Conservation (phyloP, 2,888 invertebrate genomes). For the Yponomeuta malinellus region DNA sequence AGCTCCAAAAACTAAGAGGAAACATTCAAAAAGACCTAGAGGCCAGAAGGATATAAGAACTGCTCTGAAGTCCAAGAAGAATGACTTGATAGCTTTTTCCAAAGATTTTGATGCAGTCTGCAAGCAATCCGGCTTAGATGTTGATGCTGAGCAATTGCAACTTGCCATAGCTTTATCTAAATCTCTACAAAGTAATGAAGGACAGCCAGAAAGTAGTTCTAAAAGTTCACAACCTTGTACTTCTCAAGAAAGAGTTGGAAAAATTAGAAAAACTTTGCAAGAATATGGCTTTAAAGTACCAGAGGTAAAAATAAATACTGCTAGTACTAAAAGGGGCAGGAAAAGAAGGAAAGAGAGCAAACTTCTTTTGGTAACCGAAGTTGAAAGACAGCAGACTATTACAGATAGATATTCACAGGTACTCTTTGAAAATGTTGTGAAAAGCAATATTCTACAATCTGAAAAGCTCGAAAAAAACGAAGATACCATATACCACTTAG, state of each 20-base stretch:
- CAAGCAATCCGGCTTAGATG: slow-evolving; percentile 61
- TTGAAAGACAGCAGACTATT: slow-evolving; percentile 49
- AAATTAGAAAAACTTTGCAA: slow-evolving; percentile 71
- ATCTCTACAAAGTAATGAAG: slow-evolving; percentile 52
- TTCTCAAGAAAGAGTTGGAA: slow-evolving; percentile 44
- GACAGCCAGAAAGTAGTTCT: slow-evolving; percentile 18
- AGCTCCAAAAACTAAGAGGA: slow-evolving; percentile 30
- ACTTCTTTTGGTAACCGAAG: slow-evolving; percentile 39
- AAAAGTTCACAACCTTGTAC: slow-evolving; percentile 26
- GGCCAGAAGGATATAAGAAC: slow-evolving; percentile 61
- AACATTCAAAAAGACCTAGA: slow-evolving; percentile 34
- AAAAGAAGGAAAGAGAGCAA: slow-evolving; percentile 41
- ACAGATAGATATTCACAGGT: slow-evolving; percentile 51
- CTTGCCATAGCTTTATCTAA: slow-evolving; percentile 80
- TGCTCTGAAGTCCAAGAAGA: slow-evolving; percentile 48
- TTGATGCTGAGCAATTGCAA: slow-evolving; percentile 80
- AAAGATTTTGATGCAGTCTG: slow-evolving; percentile 62
- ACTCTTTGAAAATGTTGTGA: slow-evolving; percentile 35
- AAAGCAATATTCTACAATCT: slow-evolving; percentile 14
- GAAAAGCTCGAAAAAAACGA: slow-evolving; percentile 16
- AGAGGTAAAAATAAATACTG: slow-evolving; percentile 35
- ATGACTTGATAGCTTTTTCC: slow-evolving; percentile 53
- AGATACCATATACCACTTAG: slow-evolving; percentile 35
- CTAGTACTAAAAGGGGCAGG: slow-evolving; percentile 33
- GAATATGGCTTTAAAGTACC: slow-evolving; percentile 78